A percentile compares a stretch with the other conserved stretches of the same genome.
These are phyloP conservation scores for Lysiphlebus fabarum DNA, from an alignment of 1,140 invertebrate species.

Conservation along the genomic window DNA sequence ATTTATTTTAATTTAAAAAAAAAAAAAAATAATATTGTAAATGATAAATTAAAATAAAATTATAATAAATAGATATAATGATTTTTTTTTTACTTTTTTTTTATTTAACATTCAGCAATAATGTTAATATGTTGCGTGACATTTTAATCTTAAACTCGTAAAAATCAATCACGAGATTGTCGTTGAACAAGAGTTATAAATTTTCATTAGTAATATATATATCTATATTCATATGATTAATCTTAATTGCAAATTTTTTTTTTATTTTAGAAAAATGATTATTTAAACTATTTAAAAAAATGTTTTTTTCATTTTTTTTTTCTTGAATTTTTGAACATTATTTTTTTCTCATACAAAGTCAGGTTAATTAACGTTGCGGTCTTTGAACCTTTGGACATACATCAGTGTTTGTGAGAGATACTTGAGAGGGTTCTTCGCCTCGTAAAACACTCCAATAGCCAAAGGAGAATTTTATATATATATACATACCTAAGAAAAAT, in stretches of 20 bases:
- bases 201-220: slow-evolving; percentile 17
- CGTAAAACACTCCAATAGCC: slow-evolving; percentile 23
- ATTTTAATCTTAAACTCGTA: slow-evolving; percentile 12
- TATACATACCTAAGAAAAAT: too few species aligned
- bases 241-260: not conserved
- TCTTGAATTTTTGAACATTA: not conserved
- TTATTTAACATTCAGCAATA: too few species aligned
- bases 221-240: slow-evolving; percentile 9
- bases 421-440: slow-evolving; percentile 17
- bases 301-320: not conserved
- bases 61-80: too few species aligned
- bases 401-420: slow-evolving; percentile 9
- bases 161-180: slow-evolving; percentile 12
- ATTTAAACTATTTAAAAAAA: not conserved
- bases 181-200: slow-evolving; percentile 12
- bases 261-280: not conserved
- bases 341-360: slow-evolving; percentile 27
- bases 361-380: slow-evolving; percentile 25
- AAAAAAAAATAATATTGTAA: too few species aligned
- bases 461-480: slow-evolving; percentile 17
- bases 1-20: too few species aligned
- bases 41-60: too few species aligned
- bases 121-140: not conserved
- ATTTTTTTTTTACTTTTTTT: too few species aligned
- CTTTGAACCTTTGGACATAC: slow-evolving; percentile 16